Evolutionary conservation across 2,797 vertebrate genomes (phyloP).

Genomic region (Brachyrhaphis roseni): DNA sequence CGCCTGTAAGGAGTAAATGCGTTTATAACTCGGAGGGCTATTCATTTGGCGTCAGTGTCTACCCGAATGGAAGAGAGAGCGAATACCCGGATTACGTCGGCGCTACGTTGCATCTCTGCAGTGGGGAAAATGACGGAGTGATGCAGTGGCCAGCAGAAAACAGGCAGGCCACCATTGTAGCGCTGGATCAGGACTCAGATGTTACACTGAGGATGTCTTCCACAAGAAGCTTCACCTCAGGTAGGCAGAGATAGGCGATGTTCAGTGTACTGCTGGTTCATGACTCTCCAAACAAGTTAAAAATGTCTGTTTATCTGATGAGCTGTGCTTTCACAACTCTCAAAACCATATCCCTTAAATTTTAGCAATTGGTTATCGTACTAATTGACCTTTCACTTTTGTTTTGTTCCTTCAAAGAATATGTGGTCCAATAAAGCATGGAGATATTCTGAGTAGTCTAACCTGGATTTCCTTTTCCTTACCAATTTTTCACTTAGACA

Average conservation of each 20-base stretch:
- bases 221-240: constrained; percentile 86
- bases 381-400: not conserved
- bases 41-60: constrained; percentile 79
- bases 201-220: constrained; percentile 86
- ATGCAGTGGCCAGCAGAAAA: constrained; percentile 89
- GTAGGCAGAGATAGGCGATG: constrained; percentile 6
- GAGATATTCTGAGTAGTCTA: not conserved
- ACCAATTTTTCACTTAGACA: constrained; percentile 60
- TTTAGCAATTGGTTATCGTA: not conserved
- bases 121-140: constrained; percentile 87
- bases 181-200: constrained; percentile 88
- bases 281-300: not conserved
- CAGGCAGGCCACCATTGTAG: constrained; percentile 80
- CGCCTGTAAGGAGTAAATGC: constrained; percentile 47
- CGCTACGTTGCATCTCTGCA: constrained; percentile 84
- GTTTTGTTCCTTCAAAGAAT: not conserved
- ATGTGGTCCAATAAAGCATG: not conserved
- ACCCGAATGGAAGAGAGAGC: constrained; percentile 67
- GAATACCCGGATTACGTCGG: constrained; percentile 55
- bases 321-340: not conserved
- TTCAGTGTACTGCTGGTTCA: not conserved
- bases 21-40: constrained; percentile 90
- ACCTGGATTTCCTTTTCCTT: not conserved
- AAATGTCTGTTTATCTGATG: not conserved
- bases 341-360: not conserved